Evolutionary conservation across 1,140 invertebrate species (phyloP).

Genomic region (Lineus longissimus): DNA sequence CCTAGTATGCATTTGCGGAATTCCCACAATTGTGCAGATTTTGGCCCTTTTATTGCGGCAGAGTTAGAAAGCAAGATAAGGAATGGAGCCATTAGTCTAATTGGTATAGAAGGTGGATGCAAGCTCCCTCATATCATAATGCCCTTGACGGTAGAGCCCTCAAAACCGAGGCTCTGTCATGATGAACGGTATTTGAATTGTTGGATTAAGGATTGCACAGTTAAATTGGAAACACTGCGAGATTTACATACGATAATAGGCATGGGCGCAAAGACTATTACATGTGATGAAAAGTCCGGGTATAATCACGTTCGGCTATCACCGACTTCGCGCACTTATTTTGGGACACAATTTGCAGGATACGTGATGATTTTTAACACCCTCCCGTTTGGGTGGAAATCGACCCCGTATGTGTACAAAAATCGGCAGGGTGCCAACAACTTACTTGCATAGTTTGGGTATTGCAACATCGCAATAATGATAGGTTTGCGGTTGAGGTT

Average conservation of each 20-base stretch:
- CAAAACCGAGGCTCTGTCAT: no score
- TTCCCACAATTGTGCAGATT: no score
- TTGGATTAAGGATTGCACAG: no score
- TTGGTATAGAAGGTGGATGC: neutral
- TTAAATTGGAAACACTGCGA: no score
- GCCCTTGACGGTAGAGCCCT: no score
- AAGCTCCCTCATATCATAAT: no score
- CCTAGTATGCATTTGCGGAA: slow-evolving; percentile 17
- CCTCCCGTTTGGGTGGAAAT: slow-evolving; percentile 8
- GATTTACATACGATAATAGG: slow-evolving; percentile 5
- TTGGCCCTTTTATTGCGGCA: no score
- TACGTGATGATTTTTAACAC: slow-evolving; percentile 3
- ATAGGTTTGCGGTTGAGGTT: neutral
- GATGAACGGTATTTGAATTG: no score
- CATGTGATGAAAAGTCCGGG: slow-evolving; percentile 8
- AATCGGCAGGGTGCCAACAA: neutral
- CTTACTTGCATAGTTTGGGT: neutral
- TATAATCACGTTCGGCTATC: slow-evolving; percentile 1
- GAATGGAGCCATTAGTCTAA: no score
- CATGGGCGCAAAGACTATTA: slow-evolving; percentile 7
- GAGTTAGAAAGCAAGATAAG: no score
- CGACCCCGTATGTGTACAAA: neutral
- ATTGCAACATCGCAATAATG: neutral
- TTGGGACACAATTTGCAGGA: neutral
- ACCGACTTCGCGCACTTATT: neutral